Base-by-base conservation (phyloP, 1,140 invertebrate species). In the Helicoverpa zea region DNA sequence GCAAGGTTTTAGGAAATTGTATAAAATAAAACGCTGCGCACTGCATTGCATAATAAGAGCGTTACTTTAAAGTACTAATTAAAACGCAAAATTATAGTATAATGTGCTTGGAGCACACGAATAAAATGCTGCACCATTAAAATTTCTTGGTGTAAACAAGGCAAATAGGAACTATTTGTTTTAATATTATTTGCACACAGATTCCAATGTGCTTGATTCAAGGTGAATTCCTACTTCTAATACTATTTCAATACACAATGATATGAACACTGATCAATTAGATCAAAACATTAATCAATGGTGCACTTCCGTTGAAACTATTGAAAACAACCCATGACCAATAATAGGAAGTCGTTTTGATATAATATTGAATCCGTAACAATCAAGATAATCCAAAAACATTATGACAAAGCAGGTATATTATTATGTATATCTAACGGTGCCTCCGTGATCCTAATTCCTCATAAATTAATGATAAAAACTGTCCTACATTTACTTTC, bases 331-430 rank as follows among this genome's bases (percentile, higher is more conserved):
- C 35, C 35, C 3, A 35, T 35, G 35, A 35, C 3, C 3, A 3
- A 35, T 35, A 35, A 7, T 5, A 35, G 35, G 35, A 35, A 35
- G 35, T 35, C 3, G 35, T 5, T 35, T 35, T 35, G 35, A 35
- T 35, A 35, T 35, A 35, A 35, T 35, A 35, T 35, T 35, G 35
- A 35, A 35, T 35, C 7, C 3, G 35, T 5, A 3, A 35, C 35
- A 35, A 58, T 58, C 54, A 35, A 49, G n/a, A 66, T 49, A 47
- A 66, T 66, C 63, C n/a, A 66, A 66, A 47, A 66, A n/a, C 10
- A 43, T 11, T 29, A 66, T 2, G 11, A 66, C 18, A 16, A 18
- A 35, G 47, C 63, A 66, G 16, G 23, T 2, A 66, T n/a, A 35
- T 35, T 35, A 5, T 9, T 43, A 43, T 43, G 35, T 49, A 23